Evolutionary conservation across 2,888 invertebrate genomes (phyloP).

Genomic region (Polyommatus iphigenia): DNA sequence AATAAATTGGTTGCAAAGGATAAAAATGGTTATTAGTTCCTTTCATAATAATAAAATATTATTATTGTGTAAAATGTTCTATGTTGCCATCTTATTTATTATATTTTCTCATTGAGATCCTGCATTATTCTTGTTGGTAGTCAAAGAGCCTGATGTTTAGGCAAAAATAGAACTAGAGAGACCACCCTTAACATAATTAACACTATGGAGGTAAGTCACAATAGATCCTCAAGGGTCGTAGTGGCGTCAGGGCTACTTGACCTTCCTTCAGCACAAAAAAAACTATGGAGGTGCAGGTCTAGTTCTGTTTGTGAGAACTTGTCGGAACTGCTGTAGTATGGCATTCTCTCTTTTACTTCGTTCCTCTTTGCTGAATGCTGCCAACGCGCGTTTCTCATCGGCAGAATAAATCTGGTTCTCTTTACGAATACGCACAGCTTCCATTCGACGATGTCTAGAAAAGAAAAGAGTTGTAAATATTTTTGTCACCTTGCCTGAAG

Average conservation of each 20-base stretch:
- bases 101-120: not conserved
- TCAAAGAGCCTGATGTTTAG: not conserved
- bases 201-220: not conserved
- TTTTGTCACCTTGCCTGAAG: not conserved
- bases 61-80: not conserved
- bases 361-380: conserved; percentile 99
- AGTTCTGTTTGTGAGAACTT: conserved; percentile 80
- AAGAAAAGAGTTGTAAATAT: not conserved
- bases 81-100: not conserved
- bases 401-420: conserved; percentile 99
- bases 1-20: not conserved
- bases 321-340: conserved; percentile 96
- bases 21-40: not conserved
- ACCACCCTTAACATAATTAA: not conserved
- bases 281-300: conserved; percentile 42
- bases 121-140: not conserved
- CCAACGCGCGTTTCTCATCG: conserved; percentile 98
- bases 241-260: too few relatives aligned
- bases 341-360: conserved; percentile 96
- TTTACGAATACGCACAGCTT: conserved; percentile 99
- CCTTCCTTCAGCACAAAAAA: too few relatives aligned
- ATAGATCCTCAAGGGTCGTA: too few relatives aligned
- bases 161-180: not conserved
- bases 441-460: conserved; percentile 96
- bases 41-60: not conserved